phyloP scores from a whole-genome alignment of 2,113 vertebrate species.

The crab-eating macaque (Macaca fascicularis) region T2T-MFA8v1.1 NC_088380.1:109093501-109094000 shows the following conservation, averaged over 20 bases:
- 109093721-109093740: slow-evolving; percentile 57
- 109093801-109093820: slow-evolving; percentile 65
- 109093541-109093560: slow-evolving; percentile 55
- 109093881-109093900: slow-evolving; percentile 8
- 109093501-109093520: slow-evolving; percentile 40
- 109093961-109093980: neutral
- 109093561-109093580: slow-evolving; percentile 59
- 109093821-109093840: slow-evolving; percentile 46
- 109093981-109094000: neutral
- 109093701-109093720: slow-evolving; percentile 50
- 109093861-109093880: neutral
- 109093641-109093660: slow-evolving; percentile 66
- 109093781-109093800: slow-evolving; percentile 52
- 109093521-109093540: slow-evolving; percentile 59
- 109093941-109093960: neutral
- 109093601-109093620: slow-evolving; percentile 68
- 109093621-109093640: slow-evolving; percentile 70
- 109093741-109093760: slow-evolving; percentile 60
- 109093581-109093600: slow-evolving; percentile 33
- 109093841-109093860: slow-evolving; percentile 22
- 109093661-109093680: neutral
- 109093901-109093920: neutral
- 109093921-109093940: neutral
- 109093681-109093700: slow-evolving; percentile 38
- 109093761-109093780: slow-evolving; percentile 62